Evolutionary conservation across 2,797 vertebrate genomes (phyloP).

Genomic region (Leuciscus waleckii): DNA sequence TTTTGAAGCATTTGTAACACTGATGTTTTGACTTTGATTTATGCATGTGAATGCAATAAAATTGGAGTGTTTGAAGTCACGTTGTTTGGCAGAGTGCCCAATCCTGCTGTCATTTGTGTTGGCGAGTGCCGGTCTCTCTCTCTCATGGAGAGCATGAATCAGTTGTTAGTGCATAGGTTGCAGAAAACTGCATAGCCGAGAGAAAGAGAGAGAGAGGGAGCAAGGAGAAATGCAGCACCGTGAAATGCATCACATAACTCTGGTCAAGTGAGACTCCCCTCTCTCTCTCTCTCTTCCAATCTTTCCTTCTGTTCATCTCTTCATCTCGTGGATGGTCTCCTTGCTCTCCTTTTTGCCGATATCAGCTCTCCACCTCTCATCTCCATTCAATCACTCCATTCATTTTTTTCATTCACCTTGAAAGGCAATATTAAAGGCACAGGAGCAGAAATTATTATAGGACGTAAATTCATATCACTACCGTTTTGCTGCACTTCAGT

Average conservation of each 20-base stretch:
- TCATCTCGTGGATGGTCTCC: slow-evolving; percentile 23
- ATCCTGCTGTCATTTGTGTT: slow-evolving; percentile 79
- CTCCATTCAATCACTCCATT: slow-evolving; percentile 45
- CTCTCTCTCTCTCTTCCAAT: slow-evolving; percentile 40
- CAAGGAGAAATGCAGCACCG: slow-evolving; percentile 51
- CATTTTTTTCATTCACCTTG: slow-evolving; percentile 46
- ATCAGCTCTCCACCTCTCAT: slow-evolving; percentile 36
- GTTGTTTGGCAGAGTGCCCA: slow-evolving; percentile 72
- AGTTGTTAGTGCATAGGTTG: slow-evolving; percentile 80
- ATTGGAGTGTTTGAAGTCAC: slow-evolving; percentile 69
- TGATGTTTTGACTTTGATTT: slow-evolving; percentile 29
- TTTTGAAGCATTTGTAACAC: background rate
- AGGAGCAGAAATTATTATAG: slow-evolving; percentile 43
- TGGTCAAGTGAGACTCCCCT: slow-evolving; percentile 50
- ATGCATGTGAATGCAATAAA: slow-evolving; percentile 31
- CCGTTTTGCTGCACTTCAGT: slow-evolving; percentile 13
- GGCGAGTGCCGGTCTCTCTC: slow-evolving; percentile 74
- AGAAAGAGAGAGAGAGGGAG: slow-evolving; percentile 50
- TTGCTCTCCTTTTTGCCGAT: slow-evolving; percentile 25
- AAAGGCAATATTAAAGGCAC: slow-evolving; percentile 57
- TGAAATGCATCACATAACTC: slow-evolving; percentile 59
- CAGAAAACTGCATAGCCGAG: slow-evolving; percentile 74
- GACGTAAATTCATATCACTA: slow-evolving; percentile 23
- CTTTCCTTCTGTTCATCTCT: slow-evolving; percentile 29
- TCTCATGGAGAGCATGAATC: slow-evolving; percentile 77